phyloP scores from a whole-genome alignment of 2,797 vertebrate genomes.

The Semaprochilodus insignis region DNA sequence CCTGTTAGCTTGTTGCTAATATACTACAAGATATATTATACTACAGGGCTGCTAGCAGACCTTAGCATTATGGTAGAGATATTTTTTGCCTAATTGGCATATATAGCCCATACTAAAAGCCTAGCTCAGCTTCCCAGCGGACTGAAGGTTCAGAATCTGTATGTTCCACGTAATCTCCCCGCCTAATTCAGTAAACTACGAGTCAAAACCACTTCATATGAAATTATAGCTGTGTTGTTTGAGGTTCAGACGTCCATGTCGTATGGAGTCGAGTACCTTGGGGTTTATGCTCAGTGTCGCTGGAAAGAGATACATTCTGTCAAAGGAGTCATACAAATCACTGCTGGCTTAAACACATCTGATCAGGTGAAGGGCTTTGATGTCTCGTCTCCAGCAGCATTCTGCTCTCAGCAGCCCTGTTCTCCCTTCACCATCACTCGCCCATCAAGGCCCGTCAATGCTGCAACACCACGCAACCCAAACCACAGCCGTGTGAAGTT shows the following conservation, averaged over 20 bases:
- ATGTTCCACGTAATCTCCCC: neutral
- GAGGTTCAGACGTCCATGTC: neutral
- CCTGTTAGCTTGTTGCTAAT: too few relatives aligned
- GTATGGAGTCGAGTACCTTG: neutral
- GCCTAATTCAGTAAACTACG: neutral
- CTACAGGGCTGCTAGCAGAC: too few relatives aligned
- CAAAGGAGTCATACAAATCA: neutral
- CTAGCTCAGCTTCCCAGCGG: too few relatives aligned
- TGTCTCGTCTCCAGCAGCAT: slow-evolving; percentile 5
- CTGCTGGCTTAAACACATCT: neutral
- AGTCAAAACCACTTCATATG: neutral
- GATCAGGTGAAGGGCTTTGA: slow-evolving; percentile 31
- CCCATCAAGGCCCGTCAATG: neutral
- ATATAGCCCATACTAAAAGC: too few relatives aligned
- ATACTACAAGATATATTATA: too few relatives aligned
- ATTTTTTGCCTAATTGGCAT: too few relatives aligned
- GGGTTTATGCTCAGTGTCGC: neutral
- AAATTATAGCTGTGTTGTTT: neutral
- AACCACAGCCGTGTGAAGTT: neutral
- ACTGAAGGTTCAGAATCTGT: neutral
- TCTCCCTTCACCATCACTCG: neutral
- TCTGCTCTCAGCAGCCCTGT: neutral
- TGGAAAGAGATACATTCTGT: slow-evolving; percentile 1
- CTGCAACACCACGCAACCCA: slow-evolving; percentile 6
- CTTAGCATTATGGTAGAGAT: too few relatives aligned